Base-by-base conservation (phyloP, 2,888 invertebrate genomes). In the Periphyllus acericola region DNA sequence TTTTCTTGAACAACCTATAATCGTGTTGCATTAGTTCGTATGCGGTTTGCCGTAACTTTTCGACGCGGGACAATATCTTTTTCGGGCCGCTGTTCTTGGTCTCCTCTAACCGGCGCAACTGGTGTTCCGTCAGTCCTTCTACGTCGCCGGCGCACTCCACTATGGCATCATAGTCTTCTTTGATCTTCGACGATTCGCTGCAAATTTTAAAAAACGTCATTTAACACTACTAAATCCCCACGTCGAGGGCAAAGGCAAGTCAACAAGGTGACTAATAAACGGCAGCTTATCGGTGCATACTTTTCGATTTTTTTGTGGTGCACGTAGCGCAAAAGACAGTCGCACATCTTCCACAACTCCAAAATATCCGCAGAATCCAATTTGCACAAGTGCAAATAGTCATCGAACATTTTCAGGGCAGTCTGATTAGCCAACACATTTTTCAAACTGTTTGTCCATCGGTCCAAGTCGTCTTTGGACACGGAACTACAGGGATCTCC, bases 391-490 rank as follows among this genome's bases (percentile, higher is more conserved):
- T 66, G 72, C 74, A 87, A 87, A 74, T 87, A 87, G 11, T 32
- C 80, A 32, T 75, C 60, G 6, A 87, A 87, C 81, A 81, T 81
- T 40, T 60, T 72, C 9, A 21, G 32, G 19, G 87, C 74, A 5
- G n/a, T 66, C 32, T 55, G 80, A 46, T 75, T 81, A 32, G 87
- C 87, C 81, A 87, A 66, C 25, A 87, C 87, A 32, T 87, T n/a
- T 81, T 87, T 87, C 3, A 87, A 40, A 87, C 87, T 81, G 32
- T 81, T 87, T 1, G 87, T 87, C 87, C 87, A 87, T 14, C 81
- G n/a, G 60, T 87, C 87, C 60, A 87, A 32, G 66, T 87, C 87
- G 1, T 72, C 87, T 87, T 87, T 87, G 46, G 87, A 87, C 32
- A 87, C 74, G 9, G 87, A 25, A 74, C 52, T 60, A n/a, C 84